These are phyloP conservation scores for Tetranychus urticae DNA, from an alignment of 1,140 invertebrate species.

Conservation along the genomic window DNA sequence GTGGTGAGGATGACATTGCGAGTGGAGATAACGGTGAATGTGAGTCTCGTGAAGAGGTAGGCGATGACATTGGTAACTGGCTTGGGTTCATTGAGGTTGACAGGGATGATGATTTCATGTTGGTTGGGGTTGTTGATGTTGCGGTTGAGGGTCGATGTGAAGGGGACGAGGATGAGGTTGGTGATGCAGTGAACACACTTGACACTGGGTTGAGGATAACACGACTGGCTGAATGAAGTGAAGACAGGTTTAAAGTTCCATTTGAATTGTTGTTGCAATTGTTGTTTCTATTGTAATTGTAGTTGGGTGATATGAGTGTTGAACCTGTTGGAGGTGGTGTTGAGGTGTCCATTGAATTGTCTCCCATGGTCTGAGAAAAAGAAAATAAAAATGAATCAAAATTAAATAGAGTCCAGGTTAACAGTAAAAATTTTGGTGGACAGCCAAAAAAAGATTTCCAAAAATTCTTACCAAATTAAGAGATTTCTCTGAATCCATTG, in stretches of 20 bases:
- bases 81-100: no score
- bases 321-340: neutral
- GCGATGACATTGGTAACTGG: no score
- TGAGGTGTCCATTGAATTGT: neutral
- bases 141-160: no score
- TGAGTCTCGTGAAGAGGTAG: no score
- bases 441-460: neutral
- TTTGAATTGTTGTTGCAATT: neutral
- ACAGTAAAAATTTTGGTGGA: neutral
- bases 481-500: conserved; percentile 29
- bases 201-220: neutral
- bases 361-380: neutral
- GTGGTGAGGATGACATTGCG: no score
- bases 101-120: no score
- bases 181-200: no score
- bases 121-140: no score
- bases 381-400: neutral
- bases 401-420: neutral
- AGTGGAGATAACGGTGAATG: no score
- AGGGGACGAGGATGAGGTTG: no score
- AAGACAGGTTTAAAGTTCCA: neutral
- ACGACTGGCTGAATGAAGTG: neutral
- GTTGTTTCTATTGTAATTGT: neutral
- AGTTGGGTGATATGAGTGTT: neutral
- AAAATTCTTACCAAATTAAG: conserved; percentile 26